These are phyloP conservation scores for Norana najaformis DNA, from an alignment of 2,888 invertebrate genomes.

Conservation along the genomic window DNA sequence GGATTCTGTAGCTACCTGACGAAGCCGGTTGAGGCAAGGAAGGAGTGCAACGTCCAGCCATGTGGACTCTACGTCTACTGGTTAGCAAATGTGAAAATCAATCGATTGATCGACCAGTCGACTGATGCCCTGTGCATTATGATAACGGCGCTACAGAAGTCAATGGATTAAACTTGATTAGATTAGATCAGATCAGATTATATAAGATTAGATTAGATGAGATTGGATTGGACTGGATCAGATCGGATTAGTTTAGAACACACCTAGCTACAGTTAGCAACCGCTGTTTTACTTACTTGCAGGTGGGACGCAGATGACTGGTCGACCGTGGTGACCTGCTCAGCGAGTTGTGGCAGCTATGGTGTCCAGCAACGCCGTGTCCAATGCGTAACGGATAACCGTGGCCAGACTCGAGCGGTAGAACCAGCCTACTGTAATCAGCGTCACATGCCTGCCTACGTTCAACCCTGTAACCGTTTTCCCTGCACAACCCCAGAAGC, in stretches of 20 bases:
- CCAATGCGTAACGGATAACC: conserved; percentile 45
- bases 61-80: conserved; percentile 3
- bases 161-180: not conserved
- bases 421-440: conserved; percentile 31
- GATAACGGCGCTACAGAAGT: not conserved
- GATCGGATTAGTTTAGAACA: no score
- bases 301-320: conserved; percentile 35
- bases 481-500: not conserved
- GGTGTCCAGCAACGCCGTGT: conserved; percentile 29
- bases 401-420: not conserved
- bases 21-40: not conserved
- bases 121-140: not conserved
- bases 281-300: not conserved
- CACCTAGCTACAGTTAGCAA: not conserved
- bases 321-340: conserved; percentile 20
- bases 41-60: conserved; percentile 31
- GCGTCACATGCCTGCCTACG: conserved; percentile 26
- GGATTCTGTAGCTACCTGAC: conserved; percentile 18
- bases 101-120: not conserved
- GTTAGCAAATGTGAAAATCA: not conserved
- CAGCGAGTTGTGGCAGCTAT: conserved; percentile 33
- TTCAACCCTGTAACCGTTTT: conserved; percentile 29
- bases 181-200: not conserved
- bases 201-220: not conserved
- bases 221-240: not conserved